phyloP scores from a whole-genome alignment of 2,888 invertebrate species.

The Podabrus alpinus region DNA sequence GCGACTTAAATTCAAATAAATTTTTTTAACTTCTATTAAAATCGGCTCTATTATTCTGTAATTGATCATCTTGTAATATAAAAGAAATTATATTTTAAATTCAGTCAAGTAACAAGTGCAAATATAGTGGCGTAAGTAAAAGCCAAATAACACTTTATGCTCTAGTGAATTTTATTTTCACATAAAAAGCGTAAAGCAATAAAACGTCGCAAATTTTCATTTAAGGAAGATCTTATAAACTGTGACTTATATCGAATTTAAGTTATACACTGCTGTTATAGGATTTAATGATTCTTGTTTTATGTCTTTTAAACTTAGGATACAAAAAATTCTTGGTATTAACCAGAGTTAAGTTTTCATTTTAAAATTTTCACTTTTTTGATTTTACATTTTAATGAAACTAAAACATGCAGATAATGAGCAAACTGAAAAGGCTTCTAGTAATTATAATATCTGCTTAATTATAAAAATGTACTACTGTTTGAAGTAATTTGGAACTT shows the following conservation, averaged over 20 bases:
- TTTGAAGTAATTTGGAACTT: background rate
- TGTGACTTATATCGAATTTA: background rate
- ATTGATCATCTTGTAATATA: background rate
- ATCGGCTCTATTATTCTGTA: slow-evolving; percentile 3
- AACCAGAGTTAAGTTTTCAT: background rate
- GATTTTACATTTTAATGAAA: background rate
- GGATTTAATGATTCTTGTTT: background rate
- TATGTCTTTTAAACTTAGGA: background rate
- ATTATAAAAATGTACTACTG: background rate
- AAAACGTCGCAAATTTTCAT: slow-evolving; percentile 3
- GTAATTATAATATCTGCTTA: background rate
- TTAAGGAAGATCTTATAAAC: background rate
- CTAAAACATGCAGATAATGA: background rate
- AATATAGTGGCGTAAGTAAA: slow-evolving; percentile 9
- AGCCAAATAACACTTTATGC: background rate
- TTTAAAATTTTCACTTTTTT: background rate
- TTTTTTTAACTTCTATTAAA: slow-evolving; percentile 6
- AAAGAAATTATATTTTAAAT: background rate
- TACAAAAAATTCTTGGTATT: background rate
- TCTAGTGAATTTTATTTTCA: background rate
- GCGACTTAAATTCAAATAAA: slow-evolving; percentile 11
- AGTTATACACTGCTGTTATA: background rate
- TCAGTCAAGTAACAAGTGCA: slow-evolving; percentile 8
- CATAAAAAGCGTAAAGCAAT: slow-evolving; percentile 3
- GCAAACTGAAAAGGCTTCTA: background rate